These are phyloP conservation scores for Babylonia areolata DNA, from an alignment of 1,140 invertebrate genomes.

Conservation along the genomic window DNA sequence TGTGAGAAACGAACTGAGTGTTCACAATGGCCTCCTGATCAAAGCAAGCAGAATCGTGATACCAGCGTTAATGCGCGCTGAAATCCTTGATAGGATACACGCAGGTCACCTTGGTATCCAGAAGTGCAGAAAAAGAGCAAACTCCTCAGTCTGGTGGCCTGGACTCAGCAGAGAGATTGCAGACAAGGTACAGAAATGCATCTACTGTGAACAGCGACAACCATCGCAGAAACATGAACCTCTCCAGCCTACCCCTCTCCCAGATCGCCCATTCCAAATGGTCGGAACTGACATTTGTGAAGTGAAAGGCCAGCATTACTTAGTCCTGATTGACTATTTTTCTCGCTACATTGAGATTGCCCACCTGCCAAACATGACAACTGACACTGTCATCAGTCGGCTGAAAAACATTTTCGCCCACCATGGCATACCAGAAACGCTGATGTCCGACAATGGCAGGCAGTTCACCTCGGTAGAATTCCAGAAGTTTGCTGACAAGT, in stretches of 20 bases:
- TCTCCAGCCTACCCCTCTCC: background rate
- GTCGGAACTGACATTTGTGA: constrained; percentile 30
- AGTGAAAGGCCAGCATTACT: constrained; percentile 34
- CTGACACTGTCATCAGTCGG: constrained; percentile 41
- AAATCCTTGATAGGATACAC: background rate
- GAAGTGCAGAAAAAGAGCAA: background rate
- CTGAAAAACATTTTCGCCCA: constrained; percentile 52
- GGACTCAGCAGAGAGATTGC: background rate
- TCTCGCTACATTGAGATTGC: constrained; percentile 47
- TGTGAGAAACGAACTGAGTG: background rate
- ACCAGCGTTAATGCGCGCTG: background rate
- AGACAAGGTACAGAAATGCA: background rate
- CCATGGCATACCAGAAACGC: constrained; percentile 53
- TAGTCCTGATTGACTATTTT: constrained; percentile 49
- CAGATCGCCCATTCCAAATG: background rate
- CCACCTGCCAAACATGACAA: constrained; percentile 33
- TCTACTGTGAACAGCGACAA: background rate
- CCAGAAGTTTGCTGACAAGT: no score
- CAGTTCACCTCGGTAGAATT: no score
- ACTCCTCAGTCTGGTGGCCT: background rate
- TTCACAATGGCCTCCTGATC: background rate
- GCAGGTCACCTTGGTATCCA: background rate
- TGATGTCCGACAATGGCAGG: no score
- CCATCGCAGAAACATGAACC: constrained; percentile 9
- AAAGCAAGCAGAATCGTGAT: background rate